Evolutionary conservation across 2,888 invertebrate species (phyloP), one percentile per base, ranked within the genome.

Genomic region (Lobophora halterata): DNA sequence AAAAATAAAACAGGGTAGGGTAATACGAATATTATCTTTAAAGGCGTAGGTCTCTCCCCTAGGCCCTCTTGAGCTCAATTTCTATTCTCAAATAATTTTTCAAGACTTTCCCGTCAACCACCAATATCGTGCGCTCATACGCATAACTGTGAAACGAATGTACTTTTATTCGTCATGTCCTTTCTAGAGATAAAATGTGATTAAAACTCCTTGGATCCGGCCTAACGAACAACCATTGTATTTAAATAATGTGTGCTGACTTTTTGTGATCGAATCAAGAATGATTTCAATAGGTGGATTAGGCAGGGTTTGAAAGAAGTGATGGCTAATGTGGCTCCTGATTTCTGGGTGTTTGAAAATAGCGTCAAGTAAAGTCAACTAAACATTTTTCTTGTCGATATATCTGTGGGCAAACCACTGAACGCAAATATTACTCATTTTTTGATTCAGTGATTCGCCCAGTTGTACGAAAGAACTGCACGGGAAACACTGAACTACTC

Each of bases 191-290:
- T 13, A 13, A 33, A 28, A 25, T 43, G 27, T 23, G 20, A 26
- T 33, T 20, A 14, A 9, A 17, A 11, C 20, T 18, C 25, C 21
- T n/a, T 8, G n/a, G 16, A 4, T 8, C 70, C 62, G 58, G 68
- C 72, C 83, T 86, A 86, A 87, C 85, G 86, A 86, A 86, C 80
- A 78, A 61, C 83, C 74, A 86, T 87, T 87, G 87, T 87, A 80
- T 79, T 86, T 81, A 79, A 86, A 86, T 85, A 86, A 82, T 78
- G 80, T 76, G 76, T 74, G 76, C 71, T 67, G 79, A 80, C 76
- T 85, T 83, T 85, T 83, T 79, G 71, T 65, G 62, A 70, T 66
- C 58, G 55, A 65, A 65, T 67, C 64, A 61, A 56, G 57, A 55
- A 36, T 59, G 55, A 62, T 50, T 56, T 59, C 58, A 46, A 55